Evolutionary conservation across 1,140 invertebrate genomes (phyloP), one percentile per base, ranked within the genome.

Genomic region (Drosophila novamexicana): DNA sequence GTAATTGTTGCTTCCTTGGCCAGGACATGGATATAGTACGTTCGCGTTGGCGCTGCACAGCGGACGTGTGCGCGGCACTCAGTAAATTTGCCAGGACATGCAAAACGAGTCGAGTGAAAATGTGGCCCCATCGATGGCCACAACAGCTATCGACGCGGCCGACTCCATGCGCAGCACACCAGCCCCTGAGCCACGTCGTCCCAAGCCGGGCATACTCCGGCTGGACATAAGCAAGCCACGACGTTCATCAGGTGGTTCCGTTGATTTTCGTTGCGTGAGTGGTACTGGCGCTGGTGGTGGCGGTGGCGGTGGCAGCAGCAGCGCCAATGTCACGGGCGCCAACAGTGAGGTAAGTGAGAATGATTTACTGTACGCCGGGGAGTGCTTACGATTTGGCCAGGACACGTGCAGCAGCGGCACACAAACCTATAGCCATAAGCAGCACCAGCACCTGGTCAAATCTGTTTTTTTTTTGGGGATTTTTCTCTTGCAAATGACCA

Each of bases 211-310:
- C 9, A 94, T 94, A 44, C 75, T 94, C 12, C 86, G 93, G 10
- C 77, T 93, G 65, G 93, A 94, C 71, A 81, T 93, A 12, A 85
- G 68, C 39, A 93, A 93, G 52, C 93, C 93, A 18, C 81, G 93
- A 69, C 89, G 93, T 78, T 93, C 91, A 80, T 94, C 93, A 72
- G 93, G 93, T 75, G 92, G 93, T 86, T 93, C 93, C 50, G 93
- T 93, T 14, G 93, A 94, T 63, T 93, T 94, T 79, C 91, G 91
- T 42, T 79, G 67, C 76, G 83, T 70, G 58, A 67, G 54, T 71
- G 77, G 29, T 68, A 63, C 58, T 64, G 79, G 22, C 7, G 61
- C 34, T 16, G 68, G 44, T 29, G 39, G 44, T 32, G 65, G 64
- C 44, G 65, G 52, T 34, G 77, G 66, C 22, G 64, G 47, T 44